Evolutionary conservation across 1,140 invertebrate species (phyloP).

Genomic region (Tribolium castaneum): DNA sequence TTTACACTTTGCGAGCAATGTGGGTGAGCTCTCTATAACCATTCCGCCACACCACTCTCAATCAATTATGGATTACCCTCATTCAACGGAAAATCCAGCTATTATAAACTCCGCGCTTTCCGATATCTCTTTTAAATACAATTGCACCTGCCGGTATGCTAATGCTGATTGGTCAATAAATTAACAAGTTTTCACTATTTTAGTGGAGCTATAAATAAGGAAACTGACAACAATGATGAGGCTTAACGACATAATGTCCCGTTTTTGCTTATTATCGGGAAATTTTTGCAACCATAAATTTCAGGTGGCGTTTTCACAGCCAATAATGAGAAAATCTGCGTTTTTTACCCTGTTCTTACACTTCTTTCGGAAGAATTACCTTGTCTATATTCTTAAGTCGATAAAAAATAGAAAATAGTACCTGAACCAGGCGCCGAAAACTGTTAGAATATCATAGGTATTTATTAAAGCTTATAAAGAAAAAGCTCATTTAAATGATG

Average conservation of each 20-base stretch:
- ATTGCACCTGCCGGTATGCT: slow-evolving; percentile 18
- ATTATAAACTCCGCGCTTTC: neutral
- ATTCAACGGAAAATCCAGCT: neutral
- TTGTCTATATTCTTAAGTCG: no score
- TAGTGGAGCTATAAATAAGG: neutral
- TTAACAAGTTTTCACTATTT: slow-evolving; percentile 1
- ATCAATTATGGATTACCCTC: slow-evolving; percentile 7
- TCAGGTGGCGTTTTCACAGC: neutral
- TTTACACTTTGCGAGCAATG: neutral
- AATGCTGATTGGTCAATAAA: neutral
- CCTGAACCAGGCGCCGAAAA: no score
- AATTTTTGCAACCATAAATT: neutral
- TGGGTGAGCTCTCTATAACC: slow-evolving; percentile 1
- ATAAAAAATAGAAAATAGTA: no score
- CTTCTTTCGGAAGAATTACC: no score
- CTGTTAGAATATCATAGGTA: no score
- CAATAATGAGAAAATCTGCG: neutral
- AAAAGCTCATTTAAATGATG: no score
- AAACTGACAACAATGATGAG: neutral
- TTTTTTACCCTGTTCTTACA: no score
- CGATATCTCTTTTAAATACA: slow-evolving; percentile 25
- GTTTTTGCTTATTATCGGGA: neutral
- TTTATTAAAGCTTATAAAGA: no score
- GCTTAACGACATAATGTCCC: neutral
- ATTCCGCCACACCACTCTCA: neutral